Conservation (phyloP, 2,113 vertebrate species). For the Cichladusa arquata region DNA sequence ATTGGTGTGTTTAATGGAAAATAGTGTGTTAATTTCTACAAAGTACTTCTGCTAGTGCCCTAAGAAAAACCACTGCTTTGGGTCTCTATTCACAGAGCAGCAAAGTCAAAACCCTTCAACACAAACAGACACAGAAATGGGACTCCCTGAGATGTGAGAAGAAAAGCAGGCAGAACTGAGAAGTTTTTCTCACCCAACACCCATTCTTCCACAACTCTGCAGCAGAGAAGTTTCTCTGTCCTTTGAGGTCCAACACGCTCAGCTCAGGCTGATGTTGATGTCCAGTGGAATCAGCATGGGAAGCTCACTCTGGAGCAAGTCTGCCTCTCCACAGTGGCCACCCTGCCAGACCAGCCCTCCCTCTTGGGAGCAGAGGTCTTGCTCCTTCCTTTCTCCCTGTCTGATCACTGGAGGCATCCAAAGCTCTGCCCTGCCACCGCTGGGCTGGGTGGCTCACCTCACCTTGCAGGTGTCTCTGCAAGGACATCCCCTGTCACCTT, state of each 20-base stretch:
- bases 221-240: background rate
- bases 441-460: background rate
- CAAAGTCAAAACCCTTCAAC: background rate
- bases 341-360: background rate
- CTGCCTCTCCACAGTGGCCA: background rate
- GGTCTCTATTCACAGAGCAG: background rate
- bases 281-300: background rate
- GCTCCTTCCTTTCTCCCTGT: background rate
- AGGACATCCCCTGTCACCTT: background rate
- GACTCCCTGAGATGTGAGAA: background rate
- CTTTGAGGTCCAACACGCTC: background rate
- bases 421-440: accelerated
- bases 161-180: background rate
- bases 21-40: background rate
- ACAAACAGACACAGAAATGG: background rate
- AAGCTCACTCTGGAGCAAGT: background rate
- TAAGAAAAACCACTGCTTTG: background rate
- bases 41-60: background rate
- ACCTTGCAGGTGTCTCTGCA: background rate
- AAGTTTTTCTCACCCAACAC: background rate
- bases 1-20: background rate
- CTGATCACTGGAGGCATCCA: background rate
- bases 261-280: background rate
- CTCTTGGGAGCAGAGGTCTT: background rate
- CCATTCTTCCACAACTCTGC: background rate